phyloP scores from a whole-genome alignment of 2,113 vertebrate species.

The Dicerorhinus sumatrensis region DNA sequence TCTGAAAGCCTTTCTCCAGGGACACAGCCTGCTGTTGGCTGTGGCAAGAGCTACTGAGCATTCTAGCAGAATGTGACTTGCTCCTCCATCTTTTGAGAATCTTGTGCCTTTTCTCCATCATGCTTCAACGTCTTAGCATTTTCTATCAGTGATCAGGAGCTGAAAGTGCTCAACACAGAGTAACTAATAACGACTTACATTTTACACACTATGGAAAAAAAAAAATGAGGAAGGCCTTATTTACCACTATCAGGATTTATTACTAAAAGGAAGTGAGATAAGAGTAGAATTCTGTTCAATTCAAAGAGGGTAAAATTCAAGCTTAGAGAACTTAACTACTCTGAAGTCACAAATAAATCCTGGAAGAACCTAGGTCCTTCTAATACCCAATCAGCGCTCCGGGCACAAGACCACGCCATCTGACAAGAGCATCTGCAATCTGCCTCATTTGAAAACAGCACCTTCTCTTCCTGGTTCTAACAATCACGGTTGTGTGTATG shows the following conservation, averaged over 20 bases:
- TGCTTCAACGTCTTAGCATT: neutral
- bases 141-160: neutral
- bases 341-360: neutral
- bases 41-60: neutral
- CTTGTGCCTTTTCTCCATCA: neutral
- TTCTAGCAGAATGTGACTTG: neutral
- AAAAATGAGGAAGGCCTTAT: neutral
- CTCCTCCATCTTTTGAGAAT: neutral
- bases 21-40: neutral
- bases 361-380: neutral
- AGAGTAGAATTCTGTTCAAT: neutral
- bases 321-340: neutral
- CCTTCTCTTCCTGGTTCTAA: neutral
- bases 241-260: neutral
- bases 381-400: neutral
- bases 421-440: neutral
- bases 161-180: neutral
- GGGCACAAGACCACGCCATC: neutral
- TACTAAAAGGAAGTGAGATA: slow-evolving; percentile 11
- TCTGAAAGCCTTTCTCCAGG: neutral
- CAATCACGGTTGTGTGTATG: neutral
- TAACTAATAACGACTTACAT: neutral
- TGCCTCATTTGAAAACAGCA: neutral
- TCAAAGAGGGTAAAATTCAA: neutral
- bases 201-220: slow-evolving; percentile 3